Base-by-base conservation (phyloP, 1,140 invertebrate genomes). In the Diprion similis region DNA sequence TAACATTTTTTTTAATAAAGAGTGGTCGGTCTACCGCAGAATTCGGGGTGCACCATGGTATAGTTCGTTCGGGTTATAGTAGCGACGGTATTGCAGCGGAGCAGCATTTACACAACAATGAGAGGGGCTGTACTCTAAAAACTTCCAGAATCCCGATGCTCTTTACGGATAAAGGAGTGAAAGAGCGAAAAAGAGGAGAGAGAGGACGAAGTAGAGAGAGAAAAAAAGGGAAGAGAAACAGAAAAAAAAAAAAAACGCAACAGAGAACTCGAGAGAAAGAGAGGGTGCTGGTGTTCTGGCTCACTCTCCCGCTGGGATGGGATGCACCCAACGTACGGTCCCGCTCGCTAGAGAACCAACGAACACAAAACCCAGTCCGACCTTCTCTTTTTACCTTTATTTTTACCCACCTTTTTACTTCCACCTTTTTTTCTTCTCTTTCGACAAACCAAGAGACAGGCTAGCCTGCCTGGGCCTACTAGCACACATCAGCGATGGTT, bases 41-140 rank as follows among this genome's bases (percentile, higher is more conserved):
- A 84, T 87, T 80, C 82, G 73, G 78, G 82, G 79, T 85, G 83
- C 81, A 81, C 83, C 83, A 85, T 83, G 83, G 83, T 87, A 87
- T 88, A 85, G 83, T 81, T 80, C 24, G 24, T 1, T 37, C 1
- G 24, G n/a, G 11, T 59, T 59, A 15, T 9, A 15, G n/a, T 59
- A 59, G 11, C 9, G 11, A 4, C 24, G 24, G 9, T 59, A 59
- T 9, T 59, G 9, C 51, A 59, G 51, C 51, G 51, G n/a, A 6
- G 51, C 51, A 76, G 81, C 81, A 87, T 88, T 88, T 86, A 86
- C 85, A 86, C 85, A 88, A 88, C 84, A 88, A 88, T 88, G 83
- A 87, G 9, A 78, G 24, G 79, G 78, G 81, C 82, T 78, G 81
- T 80, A 80, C 81, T 85, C 84, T 82, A 86, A 87, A 88, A 87